Evolutionary conservation across 2,113 vertebrate genomes (phyloP).

Genomic region (Grallaria varia): DNA sequence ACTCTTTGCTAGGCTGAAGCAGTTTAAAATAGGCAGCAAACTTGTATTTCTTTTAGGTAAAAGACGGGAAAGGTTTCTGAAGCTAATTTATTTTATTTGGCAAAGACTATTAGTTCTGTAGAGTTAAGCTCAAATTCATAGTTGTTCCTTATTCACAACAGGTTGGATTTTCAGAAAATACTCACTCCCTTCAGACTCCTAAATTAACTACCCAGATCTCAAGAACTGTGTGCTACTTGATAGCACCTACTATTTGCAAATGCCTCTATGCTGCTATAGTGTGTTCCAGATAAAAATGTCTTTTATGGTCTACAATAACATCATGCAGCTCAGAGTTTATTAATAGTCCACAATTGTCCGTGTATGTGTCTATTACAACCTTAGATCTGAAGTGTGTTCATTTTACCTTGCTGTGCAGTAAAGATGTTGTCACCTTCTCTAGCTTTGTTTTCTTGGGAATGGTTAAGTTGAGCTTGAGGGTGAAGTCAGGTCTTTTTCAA

Average conservation of each 20-base stretch:
- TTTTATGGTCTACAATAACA: slow-evolving; percentile 19
- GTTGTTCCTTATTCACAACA: background rate
- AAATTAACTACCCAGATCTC: background rate
- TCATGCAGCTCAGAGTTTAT: slow-evolving; percentile 41
- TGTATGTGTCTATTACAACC: background rate
- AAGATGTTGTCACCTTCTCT: background rate
- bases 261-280: background rate
- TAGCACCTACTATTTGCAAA: slow-evolving; percentile 9
- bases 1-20: background rate
- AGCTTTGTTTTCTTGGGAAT: background rate
- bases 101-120: background rate
- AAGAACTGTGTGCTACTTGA: background rate
- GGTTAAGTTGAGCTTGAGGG: background rate
- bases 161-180: background rate
- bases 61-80: background rate
- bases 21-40: background rate
- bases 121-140: background rate
- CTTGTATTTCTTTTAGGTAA: background rate
- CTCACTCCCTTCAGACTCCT: background rate
- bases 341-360: slow-evolving; percentile 40
- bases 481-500: background rate
- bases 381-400: background rate
- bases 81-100: background rate
- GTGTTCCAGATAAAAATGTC: background rate
- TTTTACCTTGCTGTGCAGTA: background rate